Evolutionary conservation across 2,888 invertebrate species (phyloP), one percentile per base, ranked within the genome.

Genomic region (Ashinkailepas kermadecensis): DNA sequence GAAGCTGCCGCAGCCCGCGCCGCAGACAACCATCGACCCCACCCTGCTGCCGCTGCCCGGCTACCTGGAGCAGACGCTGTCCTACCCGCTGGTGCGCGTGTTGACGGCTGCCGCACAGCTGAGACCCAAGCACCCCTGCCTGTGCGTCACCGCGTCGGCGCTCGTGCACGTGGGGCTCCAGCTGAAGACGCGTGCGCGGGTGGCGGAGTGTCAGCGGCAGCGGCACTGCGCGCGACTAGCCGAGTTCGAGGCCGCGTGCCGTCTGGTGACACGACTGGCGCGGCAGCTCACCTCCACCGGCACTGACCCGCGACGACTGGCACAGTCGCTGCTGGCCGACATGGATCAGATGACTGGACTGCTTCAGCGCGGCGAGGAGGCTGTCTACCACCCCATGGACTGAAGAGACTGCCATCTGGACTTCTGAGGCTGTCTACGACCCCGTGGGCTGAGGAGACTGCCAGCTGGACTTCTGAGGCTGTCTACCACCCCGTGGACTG

Each of bases 21-120:
- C 58, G 23, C 11, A 58, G 12, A 58, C 6, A 0, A 1, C n/a
- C 13, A 13, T 54, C 54, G 74, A 74, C 18, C 10, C 13, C 3
- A 1, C 15, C 54, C 54, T 7, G 8, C 58, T 79, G 58, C 79
- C 79, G 13, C 18, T 59, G 58, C 12, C 79, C 15, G 79, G 79
- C 4, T 79, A 79, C 18, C 58, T 79, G 79, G 79, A 79, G 25
- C 79, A 79, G 79, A 57, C 79, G 58, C 58, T 79, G 23, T 58
- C 23, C 57, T 11, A 57, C 13, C 57, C 18, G 7, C 79, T 79
- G 25, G 79, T 57, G 12, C 59, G 58, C 7, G 79, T 58, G 23
- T 0, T 79, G 23, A 59, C 79, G 23, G 57, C 79, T 7, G 25
- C 79, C 12, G 79, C n/a, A 1, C 4, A 9, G 7, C 57, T 54